Evolutionary conservation across 2,888 invertebrate species (phyloP), one percentile per base, ranked within the genome.

Genomic region (Pandemis heparana): DNA sequence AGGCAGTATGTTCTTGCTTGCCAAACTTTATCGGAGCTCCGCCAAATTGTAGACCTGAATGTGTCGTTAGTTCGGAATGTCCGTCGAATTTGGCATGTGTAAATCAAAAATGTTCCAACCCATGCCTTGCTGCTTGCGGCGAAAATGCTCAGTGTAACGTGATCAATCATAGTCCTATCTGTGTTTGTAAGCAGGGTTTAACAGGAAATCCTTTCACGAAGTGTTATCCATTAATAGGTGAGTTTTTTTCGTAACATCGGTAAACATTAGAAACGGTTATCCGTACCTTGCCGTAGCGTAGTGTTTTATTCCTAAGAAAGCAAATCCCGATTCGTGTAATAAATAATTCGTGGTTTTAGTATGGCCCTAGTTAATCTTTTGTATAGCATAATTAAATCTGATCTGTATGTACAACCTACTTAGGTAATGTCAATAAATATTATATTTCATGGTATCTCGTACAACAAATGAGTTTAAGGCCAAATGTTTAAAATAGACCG

Each of bases 141-240:
- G 89, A 93, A 71, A 95, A 95, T 81, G 95, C 96, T 4, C 93
- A 95, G 71, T 96, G 96, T 80, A 95, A 95, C 75, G 96, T 96
- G 5, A 95, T 95, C 38, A 96, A 96, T 79, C 96, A 96, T 79
- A 96, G 96, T 83, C 97, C 97, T 1, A 96, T 97, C 81, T 98
- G 97, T 83, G 96, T 96, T 74, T 98, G 97, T 82, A 95, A 96
- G 76, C 91, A 95, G 74, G 95, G 96, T 53, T 96, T 96, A 79
- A 96, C 96, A 4, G 97, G 97, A 75, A 97, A 97, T 95, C 97
- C 97, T 38, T 97, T 97, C 82, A 95, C 96, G n/a, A 95, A 95
- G 83, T 97, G 97, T 79, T 96, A 95, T 78, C 95, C 95, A 32
- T 95, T 96, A 48, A 94, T 88, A 85, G 85, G 94, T 94, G 83